Conservation (phyloP, 2,797 vertebrate species). For the Sparus aurata region DNA sequence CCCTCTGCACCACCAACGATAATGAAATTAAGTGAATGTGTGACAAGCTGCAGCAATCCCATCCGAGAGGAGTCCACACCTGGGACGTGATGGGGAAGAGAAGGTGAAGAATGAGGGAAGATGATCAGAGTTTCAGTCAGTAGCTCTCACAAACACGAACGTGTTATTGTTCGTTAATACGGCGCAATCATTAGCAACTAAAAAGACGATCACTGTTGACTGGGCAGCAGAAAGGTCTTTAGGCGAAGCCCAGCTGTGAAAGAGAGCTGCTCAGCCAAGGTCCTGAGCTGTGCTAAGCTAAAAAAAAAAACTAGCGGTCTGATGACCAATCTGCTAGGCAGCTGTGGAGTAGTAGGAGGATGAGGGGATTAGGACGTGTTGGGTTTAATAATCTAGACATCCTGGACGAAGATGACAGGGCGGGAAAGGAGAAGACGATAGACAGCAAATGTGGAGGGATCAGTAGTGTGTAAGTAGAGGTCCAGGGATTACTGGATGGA, state of each 20-base stretch:
- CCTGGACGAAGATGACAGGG: slow-evolving; percentile 67
- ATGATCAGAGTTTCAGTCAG: background rate
- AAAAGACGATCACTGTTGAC: slow-evolving; percentile 41
- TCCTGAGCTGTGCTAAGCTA: slow-evolving; percentile 40
- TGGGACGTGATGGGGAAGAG: background rate
- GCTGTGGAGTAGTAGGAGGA: slow-evolving; percentile 57
- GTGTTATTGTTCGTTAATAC: slow-evolving; percentile 1
- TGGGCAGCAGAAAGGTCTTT: slow-evolving; percentile 35
- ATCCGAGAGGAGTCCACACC: slow-evolving; percentile 31
- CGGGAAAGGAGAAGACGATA: slow-evolving; percentile 59
- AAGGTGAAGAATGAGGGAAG: background rate
- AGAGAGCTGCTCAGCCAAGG: slow-evolving; percentile 46
- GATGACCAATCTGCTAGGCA: slow-evolving; percentile 69
- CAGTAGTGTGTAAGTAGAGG: slow-evolving; percentile 72
- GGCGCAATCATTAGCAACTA: slow-evolving; percentile 39
- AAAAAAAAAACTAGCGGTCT: slow-evolving; percentile 34
- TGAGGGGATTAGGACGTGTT: slow-evolving; percentile 77
- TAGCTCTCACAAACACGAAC: slow-evolving; percentile 15
- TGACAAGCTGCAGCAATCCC: slow-evolving; percentile 53
- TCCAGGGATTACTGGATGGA: slow-evolving; percentile 74
- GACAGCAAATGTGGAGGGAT: slow-evolving; percentile 71
- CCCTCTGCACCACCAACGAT: slow-evolving; percentile 39
- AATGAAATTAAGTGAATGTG: slow-evolving; percentile 66
- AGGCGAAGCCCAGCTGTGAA: slow-evolving; percentile 54
- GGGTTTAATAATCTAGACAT: slow-evolving; percentile 73